Evolutionary conservation across 2,888 invertebrate genomes (phyloP).

Genomic region (Orthosia cruda): DNA sequence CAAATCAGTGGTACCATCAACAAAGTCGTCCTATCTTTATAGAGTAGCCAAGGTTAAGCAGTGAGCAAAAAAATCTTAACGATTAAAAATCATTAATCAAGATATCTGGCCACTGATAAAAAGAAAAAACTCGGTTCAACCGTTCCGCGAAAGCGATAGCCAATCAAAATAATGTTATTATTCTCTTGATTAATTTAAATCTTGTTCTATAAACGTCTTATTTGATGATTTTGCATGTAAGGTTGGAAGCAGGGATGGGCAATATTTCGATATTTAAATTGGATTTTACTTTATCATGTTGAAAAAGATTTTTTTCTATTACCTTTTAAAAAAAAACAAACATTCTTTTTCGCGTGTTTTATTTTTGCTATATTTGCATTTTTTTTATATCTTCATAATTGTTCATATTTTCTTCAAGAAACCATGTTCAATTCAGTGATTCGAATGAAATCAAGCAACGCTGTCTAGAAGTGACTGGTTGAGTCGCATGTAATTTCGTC

Average conservation of each 20-base stretch:
- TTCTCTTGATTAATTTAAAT: constrained; percentile 82
- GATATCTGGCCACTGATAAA: constrained; percentile 55
- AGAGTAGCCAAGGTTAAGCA: constrained; percentile 56
- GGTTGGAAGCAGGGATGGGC: constrained; percentile 45
- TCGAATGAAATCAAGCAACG: constrained; percentile 2
- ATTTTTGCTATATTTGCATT: background rate
- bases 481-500: constrained; percentile 79
- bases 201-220: constrained; percentile 80
- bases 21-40: constrained; percentile 32
- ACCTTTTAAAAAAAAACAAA: too few relatives aligned
- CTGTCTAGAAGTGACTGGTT: constrained; percentile 64
- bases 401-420: background rate
- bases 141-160: constrained; percentile 70
- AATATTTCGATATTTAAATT: background rate
- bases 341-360: background rate
- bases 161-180: constrained; percentile 80
- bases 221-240: constrained; percentile 83
- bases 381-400: background rate
- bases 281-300: too few relatives aligned
- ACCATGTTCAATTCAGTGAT: background rate
- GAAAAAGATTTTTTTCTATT: too few relatives aligned
- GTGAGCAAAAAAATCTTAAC: constrained; percentile 53
- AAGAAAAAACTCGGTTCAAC: constrained; percentile 45
- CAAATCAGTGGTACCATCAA: constrained; percentile 18
- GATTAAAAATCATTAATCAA: constrained; percentile 66